These are phyloP conservation scores for Marisa cornuarietis DNA, from an alignment of 1,140 invertebrate genomes.

Conservation along the genomic window DNA sequence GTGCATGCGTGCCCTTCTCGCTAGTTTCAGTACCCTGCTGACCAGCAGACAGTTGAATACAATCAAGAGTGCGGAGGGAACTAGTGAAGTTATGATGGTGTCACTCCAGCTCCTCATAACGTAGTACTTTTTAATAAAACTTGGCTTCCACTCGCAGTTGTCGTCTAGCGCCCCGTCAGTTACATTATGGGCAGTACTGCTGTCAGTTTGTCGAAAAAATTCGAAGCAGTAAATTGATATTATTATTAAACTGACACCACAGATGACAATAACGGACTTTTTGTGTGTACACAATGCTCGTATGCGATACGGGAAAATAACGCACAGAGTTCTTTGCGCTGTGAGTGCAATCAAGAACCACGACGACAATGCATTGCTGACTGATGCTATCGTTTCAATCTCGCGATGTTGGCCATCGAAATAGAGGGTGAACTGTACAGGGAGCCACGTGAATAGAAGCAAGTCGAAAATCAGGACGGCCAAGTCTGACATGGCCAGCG, in stretches of 20 bases:
- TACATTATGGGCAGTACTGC: conserved; percentile 29
- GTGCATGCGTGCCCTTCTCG: background rate
- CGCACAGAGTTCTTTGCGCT: conserved; percentile 27
- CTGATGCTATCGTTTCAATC: conserved; percentile 25
- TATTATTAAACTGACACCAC: conserved; percentile 8
- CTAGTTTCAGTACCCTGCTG: background rate
- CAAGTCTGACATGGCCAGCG: conserved; percentile 9
- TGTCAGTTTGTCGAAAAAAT: background rate
- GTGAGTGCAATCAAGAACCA: conserved; percentile 38
- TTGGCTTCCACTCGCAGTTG: background rate
- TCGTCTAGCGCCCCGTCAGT: conserved; percentile 10
- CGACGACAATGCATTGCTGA: conserved; percentile 28
- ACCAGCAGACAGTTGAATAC: conserved; percentile 4
- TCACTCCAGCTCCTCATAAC: conserved; percentile 31
- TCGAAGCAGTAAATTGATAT: conserved; percentile 6
- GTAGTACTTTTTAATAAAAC: conserved; percentile 14
- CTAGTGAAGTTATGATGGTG: conserved; percentile 9
- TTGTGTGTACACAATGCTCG: conserved; percentile 19
- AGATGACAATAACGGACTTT: background rate
- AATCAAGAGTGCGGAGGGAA: background rate
- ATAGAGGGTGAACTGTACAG: too few relatives aligned
- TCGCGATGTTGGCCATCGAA: too few relatives aligned
- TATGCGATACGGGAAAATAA: conserved; percentile 22
- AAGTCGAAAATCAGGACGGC: too few relatives aligned
- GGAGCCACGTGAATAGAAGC: too few relatives aligned